A percentile compares a stretch with the other conserved stretches of the same genome.
Evolutionary conservation across 2,888 invertebrate species (phyloP).

Genomic region (Digitonthophagus gazella): DNA sequence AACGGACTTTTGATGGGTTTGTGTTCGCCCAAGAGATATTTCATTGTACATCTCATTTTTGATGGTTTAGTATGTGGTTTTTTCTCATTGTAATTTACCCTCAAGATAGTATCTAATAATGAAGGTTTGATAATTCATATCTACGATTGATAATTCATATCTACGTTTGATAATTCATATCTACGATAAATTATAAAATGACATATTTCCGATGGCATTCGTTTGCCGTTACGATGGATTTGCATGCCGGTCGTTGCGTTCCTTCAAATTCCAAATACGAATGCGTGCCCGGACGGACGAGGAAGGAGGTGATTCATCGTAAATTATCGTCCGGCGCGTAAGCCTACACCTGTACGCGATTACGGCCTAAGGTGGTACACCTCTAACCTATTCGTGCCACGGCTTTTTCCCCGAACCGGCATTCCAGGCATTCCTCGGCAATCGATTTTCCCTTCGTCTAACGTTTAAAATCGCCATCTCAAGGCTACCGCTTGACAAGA

Average conservation of each 20-base stretch:
- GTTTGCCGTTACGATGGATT: background rate
- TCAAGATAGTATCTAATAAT: too few species aligned
- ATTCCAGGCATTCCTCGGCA: background rate
- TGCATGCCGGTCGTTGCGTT: background rate
- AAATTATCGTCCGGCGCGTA: background rate
- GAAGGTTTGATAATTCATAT: too few species aligned
- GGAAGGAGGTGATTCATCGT: background rate
- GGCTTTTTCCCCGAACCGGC: background rate
- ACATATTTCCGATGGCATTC: background rate
- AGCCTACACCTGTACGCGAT: background rate
- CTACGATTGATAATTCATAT: background rate
- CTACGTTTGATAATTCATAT: background rate
- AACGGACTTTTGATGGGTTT: too few species aligned
- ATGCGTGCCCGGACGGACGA: background rate
- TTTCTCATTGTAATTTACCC: too few species aligned
- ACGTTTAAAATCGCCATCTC: background rate
- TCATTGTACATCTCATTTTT: too few species aligned
- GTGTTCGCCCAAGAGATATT: too few species aligned
- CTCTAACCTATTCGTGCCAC: background rate
- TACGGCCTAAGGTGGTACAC: background rate
- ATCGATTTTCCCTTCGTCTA: background rate
- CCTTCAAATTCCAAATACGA: background rate
- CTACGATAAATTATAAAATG: too few species aligned
- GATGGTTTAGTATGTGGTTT: too few species aligned
- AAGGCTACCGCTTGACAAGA: too few species aligned